phyloP scores from a whole-genome alignment of 2,797 vertebrate species.

The Buceros bicornis region DNA sequence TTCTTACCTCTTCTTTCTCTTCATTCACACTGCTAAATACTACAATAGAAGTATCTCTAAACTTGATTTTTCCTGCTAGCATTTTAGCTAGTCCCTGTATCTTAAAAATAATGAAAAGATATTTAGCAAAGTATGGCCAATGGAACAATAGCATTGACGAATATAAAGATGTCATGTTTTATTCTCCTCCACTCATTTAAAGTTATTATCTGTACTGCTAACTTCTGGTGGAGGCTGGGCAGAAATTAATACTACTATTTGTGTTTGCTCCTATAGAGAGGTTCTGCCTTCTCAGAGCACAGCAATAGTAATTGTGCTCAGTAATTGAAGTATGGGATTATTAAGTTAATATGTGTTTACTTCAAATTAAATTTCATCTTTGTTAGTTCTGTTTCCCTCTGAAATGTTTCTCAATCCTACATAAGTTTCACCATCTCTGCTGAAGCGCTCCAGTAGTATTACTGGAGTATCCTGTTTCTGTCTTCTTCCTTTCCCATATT shows the following conservation, averaged over 20 bases:
- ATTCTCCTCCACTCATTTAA: not conserved
- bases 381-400: conserved; percentile 2
- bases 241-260: not conserved
- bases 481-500: not conserved
- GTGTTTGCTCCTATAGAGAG: not conserved
- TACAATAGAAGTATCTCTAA: not conserved
- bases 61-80: not conserved
- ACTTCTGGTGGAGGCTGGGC: not conserved
- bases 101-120: not conserved
- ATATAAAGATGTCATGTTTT: not conserved
- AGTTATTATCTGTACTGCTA: not conserved
- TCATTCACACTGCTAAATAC: not conserved
- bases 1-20: not conserved
- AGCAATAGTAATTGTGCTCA: not conserved
- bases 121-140: not conserved
- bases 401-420: conserved; percentile 27
- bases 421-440: not conserved
- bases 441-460: not conserved
- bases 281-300: not conserved
- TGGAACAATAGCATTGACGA: not conserved
- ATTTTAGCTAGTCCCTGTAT: not conserved
- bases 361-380: conserved; percentile 38
- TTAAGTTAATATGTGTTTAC: not conserved
- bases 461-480: not conserved
- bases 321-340: not conserved